A percentile compares a stretch with the other conserved stretches of the same genome.
phyloP scores from a whole-genome alignment of 1,140 invertebrate species.

The Danaus melanippus region DNA sequence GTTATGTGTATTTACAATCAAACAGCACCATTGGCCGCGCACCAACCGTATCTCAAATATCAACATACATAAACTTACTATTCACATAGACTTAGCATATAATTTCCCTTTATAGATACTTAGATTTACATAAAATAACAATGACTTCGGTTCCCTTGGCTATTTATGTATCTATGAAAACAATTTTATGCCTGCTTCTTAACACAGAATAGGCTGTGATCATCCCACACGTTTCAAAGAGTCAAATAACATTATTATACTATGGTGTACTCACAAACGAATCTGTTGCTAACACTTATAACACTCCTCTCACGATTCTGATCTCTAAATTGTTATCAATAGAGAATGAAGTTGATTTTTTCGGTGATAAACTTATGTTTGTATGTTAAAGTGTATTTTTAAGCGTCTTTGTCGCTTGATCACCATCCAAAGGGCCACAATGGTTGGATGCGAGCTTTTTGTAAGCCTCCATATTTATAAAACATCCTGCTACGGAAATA shows the following conservation, averaged over 20 bases:
- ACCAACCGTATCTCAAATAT: background rate
- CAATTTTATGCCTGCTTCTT: slow-evolving; percentile 55
- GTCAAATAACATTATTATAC: slow-evolving; percentile 66
- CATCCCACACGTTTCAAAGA: slow-evolving; percentile 52
- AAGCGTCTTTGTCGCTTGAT: slow-evolving; percentile 59
- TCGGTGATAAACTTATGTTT: slow-evolving; percentile 20
- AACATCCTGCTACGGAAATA: slow-evolving; percentile 32
- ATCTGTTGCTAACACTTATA: slow-evolving; percentile 8
- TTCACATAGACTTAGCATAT: slow-evolving; percentile 12
- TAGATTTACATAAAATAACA: slow-evolving; percentile 24
- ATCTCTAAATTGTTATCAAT: slow-evolving; percentile 14
- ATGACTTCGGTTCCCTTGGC: slow-evolving; percentile 19
- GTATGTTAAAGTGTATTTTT: slow-evolving; percentile 57
- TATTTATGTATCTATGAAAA: slow-evolving; percentile 45
- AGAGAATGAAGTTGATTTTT: slow-evolving; percentile 9
- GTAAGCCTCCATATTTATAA: slow-evolving; percentile 26
- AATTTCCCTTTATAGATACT: slow-evolving; percentile 19
- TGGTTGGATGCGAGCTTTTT: slow-evolving; percentile 42
- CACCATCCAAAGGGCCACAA: slow-evolving; percentile 48
- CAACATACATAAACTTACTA: slow-evolving; percentile 7
- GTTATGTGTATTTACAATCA: no score
- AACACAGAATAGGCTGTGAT: slow-evolving; percentile 56
- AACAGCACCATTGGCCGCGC: no score
- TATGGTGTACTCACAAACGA: slow-evolving; percentile 23
- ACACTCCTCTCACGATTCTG: slow-evolving; percentile 15